A percentile compares a stretch with the other conserved stretches of the same genome.
phyloP scores from a whole-genome alignment of 2,113 vertebrate species.

The Oxyruncus cristatus region DNA sequence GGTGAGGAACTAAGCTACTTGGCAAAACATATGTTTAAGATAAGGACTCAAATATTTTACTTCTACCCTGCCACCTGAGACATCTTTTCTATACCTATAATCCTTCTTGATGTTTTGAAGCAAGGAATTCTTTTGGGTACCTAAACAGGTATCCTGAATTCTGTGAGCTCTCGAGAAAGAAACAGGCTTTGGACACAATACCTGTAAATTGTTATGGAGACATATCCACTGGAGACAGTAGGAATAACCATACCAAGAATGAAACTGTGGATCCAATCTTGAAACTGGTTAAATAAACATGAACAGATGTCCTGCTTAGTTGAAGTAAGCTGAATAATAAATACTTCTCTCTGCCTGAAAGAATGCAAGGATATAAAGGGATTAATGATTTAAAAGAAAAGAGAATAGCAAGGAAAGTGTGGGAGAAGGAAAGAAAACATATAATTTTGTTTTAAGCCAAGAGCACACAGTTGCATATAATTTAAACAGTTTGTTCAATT shows the following conservation, averaged over 20 bases:
- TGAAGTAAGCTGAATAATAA: slow-evolving; percentile 3
- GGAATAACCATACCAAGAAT: not conserved
- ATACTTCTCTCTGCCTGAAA: not conserved
- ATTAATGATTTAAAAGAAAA: not conserved
- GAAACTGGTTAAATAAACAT: slow-evolving; percentile 27
- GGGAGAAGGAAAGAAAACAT: not conserved
- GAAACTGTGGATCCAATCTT: not conserved
- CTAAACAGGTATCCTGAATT: not conserved
- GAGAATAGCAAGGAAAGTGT: not conserved
- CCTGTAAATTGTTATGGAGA: not conserved
- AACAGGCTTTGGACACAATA: not conserved
- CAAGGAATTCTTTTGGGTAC: not conserved
- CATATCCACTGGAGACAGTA: not conserved
- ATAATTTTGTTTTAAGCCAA: not conserved
- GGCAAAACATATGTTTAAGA: not conserved
- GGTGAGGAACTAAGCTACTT: not conserved
- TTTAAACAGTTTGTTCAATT: slow-evolving; percentile 11
- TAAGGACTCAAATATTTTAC: not conserved
- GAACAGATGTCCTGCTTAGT: not conserved
- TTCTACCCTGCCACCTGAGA: not conserved
- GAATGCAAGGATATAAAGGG: not conserved
- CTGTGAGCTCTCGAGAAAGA: not conserved
- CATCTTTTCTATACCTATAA: not conserved
- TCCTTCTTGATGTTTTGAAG: not conserved
- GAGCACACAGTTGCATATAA: not conserved